Conservation (phyloP, 2,888 invertebrate genomes). For the Nesidiocoris tenuis region DNA sequence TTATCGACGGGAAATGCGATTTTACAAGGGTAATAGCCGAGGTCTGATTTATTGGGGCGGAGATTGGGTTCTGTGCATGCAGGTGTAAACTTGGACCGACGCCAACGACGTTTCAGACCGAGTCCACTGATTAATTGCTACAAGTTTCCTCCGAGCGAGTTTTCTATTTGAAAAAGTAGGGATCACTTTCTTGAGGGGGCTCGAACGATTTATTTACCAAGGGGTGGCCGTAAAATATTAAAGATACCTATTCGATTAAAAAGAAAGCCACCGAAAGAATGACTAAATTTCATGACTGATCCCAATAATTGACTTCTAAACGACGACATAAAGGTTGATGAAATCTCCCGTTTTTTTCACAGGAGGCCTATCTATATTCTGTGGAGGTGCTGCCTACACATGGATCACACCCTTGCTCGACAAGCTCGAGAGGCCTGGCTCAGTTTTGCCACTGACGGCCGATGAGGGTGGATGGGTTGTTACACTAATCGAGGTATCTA, state of each 20-base stretch:
- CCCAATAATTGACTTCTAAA: too few species aligned
- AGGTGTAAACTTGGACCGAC: background rate
- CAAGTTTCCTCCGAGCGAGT: background rate
- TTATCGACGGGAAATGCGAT: background rate
- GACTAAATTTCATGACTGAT: too few species aligned
- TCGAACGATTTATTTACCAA: background rate
- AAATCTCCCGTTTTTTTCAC: too few species aligned
- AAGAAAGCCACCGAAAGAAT: too few species aligned
- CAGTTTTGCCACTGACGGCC: conserved; percentile 46
- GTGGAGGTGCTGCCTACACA: conserved; percentile 48
- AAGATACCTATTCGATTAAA: too few species aligned
- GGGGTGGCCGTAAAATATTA: too few species aligned
- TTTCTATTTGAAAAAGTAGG: background rate
- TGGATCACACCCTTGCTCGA: conserved; percentile 49
- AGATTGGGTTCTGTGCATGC: background rate
- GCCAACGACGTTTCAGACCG: background rate
- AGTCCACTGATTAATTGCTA: background rate
- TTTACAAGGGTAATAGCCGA: background rate
- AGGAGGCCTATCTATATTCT: conserved; percentile 50
- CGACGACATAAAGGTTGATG: too few species aligned
- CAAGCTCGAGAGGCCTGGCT: conserved; percentile 43
- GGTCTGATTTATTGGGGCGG: background rate
- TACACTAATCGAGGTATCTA: conserved; percentile 47
- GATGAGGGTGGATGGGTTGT: conserved; percentile 50
- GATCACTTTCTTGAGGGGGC: background rate